Evolutionary conservation across 2,888 invertebrate species (phyloP), one percentile per base, ranked within the genome.

Genomic region (Agonum fuliginosum): DNA sequence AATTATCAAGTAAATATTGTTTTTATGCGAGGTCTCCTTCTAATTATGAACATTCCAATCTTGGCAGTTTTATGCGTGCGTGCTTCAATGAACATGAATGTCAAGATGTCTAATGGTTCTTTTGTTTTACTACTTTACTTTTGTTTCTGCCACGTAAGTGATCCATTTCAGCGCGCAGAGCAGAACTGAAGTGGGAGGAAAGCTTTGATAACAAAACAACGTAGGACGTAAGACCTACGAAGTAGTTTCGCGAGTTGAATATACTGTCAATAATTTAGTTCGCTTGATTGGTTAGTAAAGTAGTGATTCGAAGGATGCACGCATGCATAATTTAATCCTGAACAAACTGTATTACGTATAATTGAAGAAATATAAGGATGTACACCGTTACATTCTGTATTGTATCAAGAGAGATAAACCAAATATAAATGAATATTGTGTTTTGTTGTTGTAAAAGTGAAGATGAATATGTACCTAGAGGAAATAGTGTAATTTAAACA

Each of bases 91-190:
- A 22, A 54, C 54, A 22, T 54, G 24, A 24, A 12, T 22, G 54
- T 54, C 22, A 3, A 12, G 22, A 54, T 24, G 24, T 22, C 10
- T 54, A 54, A 54, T 54, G 54, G 54, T 12, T 54, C 54, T 54
- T 54, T 54, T 54, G 54, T 54, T 54, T 54, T 54, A 54, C 54
- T 54, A 24, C 54, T 54, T 22, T 54, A 54, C 54, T 51, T 51
- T 51, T 51, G 54, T 54, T 54, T 54, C 54, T 54, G 54, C 24
- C n/a, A 54, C 24, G 22, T 54, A 54, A 54, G 54, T 54, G 54
- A 54, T 54, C 22, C 24, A 54, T 54, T 54, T 54, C 54, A 22
- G 2, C 12, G 37, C 10, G 22, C 22, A 54, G 54, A 24, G 12
- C 20, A 8, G n/a, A n/a, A n/a, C n/a, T n/a, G n/a, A n/a, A n/a